Evolutionary conservation across 2,888 invertebrate genomes (phyloP), one percentile per base, ranked within the genome.

Genomic region (Megastigmus dorsalis): DNA sequence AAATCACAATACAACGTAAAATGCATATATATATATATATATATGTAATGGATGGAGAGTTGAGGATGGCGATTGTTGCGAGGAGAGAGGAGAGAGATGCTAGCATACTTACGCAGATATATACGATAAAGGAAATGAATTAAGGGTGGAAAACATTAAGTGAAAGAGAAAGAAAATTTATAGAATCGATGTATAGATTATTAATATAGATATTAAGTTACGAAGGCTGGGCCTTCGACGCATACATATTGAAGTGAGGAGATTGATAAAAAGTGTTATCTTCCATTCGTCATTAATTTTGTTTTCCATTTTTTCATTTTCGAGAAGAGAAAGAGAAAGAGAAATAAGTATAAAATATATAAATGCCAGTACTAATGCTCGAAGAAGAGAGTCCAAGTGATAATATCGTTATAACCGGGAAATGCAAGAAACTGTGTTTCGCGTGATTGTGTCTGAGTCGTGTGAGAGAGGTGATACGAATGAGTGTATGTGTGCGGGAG

Each of bases 161-260:
- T n/a, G n/a, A 48, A 45, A 18, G 9, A 50, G 23, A 66, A n/a
- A 50, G 18, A 48, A 54, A 68, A 62, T 68, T 50, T 62, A 55
- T 68, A 65, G 60, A 69, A 65, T 74, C 45, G 43, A 65, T 74
- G 68, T 74, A 69, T 65, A 74, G 59, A 65, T 7, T 74, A 65
- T 59, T 48, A 43, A 18, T 57, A 50, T 63, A 69, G 18, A 65
- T 52, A 57, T 59, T 59, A 60, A 74, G 20, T 33, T 26, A 20
- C 60, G 57, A 69, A 65, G 74, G 63, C 69, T 74, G 74, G 69
- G 74, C 65, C 74, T 69, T 74, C 6, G 1, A 30, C 7, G 43
- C 23, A 33, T 23, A 23, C 6, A 28, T 28, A 30, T 20, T 7
- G 20, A 48, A 13, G 23, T 36, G n/a, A 38, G 28, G 15, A 38